Percentiles rank a stretch among this genome's conserved stretches.
Conservation (phyloP, 2,797 vertebrate species). For the Chaetodon trifasciatus region DNA sequence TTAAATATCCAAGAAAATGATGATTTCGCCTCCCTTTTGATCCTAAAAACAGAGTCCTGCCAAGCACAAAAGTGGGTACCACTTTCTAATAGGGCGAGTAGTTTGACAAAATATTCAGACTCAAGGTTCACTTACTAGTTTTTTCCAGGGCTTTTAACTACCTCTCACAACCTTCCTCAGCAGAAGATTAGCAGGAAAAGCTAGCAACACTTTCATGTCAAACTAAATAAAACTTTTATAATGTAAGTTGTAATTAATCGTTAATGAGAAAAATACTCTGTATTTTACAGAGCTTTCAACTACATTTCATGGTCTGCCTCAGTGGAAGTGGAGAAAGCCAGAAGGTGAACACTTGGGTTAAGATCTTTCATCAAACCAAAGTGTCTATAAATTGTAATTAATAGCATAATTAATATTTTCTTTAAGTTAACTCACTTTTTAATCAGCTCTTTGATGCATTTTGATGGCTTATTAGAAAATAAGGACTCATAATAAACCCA, state of each 20-base stretch:
- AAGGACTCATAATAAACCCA: background rate
- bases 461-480: background rate
- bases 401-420: background rate
- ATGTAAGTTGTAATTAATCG: too few species aligned
- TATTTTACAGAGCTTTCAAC: background rate
- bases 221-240: too few species aligned
- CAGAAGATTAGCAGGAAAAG: background rate
- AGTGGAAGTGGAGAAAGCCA: background rate
- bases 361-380: background rate
- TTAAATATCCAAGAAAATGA: constrained; percentile 54
- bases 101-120: constrained; percentile 6
- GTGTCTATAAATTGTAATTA: background rate
- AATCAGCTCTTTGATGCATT: background rate
- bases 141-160: background rate
- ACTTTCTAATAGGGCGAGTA: constrained; percentile 36
- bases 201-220: background rate
- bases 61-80: constrained; percentile 19
- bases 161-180: constrained; percentile 11
- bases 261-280: too few species aligned
- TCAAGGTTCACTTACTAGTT: constrained; percentile 9
- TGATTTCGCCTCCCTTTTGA: constrained; percentile 43
- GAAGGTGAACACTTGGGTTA: background rate
- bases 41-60: constrained; percentile 37
- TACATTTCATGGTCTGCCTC: background rate
- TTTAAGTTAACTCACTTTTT: background rate